These are phyloP conservation scores for Polyommatus icarus DNA, from an alignment of 2,888 invertebrate species.

Conservation along the genomic window DNA sequence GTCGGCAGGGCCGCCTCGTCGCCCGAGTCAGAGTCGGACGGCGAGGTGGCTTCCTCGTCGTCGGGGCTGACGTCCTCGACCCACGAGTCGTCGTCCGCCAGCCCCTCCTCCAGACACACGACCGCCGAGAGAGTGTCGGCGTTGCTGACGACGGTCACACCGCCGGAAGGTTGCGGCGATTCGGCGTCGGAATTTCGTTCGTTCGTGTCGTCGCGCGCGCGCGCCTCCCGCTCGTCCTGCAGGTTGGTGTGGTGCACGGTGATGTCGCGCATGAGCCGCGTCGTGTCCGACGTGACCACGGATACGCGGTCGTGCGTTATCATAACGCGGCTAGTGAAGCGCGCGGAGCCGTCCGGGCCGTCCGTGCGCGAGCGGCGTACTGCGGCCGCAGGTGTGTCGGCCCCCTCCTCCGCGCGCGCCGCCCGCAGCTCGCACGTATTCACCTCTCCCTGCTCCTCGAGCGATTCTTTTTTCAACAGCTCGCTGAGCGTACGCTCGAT, in stretches of 20 bases:
- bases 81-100: slow-evolving; percentile 95
- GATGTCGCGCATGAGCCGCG: slow-evolving; percentile 84
- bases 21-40: slow-evolving; percentile 84
- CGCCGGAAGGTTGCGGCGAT: slow-evolving; percentile 74
- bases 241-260: slow-evolving; percentile 84
- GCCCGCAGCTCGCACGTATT: slow-evolving; percentile 70
- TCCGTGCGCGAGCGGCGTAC: slow-evolving; percentile 79
- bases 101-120: slow-evolving; percentile 89
- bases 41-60: slow-evolving; percentile 86
- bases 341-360: slow-evolving; percentile 81
- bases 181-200: slow-evolving; percentile 72
- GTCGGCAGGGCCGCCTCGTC: slow-evolving; percentile 85
- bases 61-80: slow-evolving; percentile 92
- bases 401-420: slow-evolving; percentile 72
- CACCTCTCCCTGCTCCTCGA: slow-evolving; percentile 73
- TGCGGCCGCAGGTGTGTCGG: slow-evolving; percentile 75
- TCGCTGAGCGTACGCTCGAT: slow-evolving; percentile 78
- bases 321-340: slow-evolving; percentile 94
- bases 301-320: slow-evolving; percentile 91
- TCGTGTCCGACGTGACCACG: slow-evolving; percentile 88
- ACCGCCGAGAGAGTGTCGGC: slow-evolving; percentile 85
- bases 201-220: slow-evolving; percentile 61
- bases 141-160: slow-evolving; percentile 85
- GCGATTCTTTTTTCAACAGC: slow-evolving; percentile 78
- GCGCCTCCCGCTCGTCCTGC: slow-evolving; percentile 71